phyloP scores from a whole-genome alignment of 2,888 invertebrate genomes.

The Beris chalybata region DNA sequence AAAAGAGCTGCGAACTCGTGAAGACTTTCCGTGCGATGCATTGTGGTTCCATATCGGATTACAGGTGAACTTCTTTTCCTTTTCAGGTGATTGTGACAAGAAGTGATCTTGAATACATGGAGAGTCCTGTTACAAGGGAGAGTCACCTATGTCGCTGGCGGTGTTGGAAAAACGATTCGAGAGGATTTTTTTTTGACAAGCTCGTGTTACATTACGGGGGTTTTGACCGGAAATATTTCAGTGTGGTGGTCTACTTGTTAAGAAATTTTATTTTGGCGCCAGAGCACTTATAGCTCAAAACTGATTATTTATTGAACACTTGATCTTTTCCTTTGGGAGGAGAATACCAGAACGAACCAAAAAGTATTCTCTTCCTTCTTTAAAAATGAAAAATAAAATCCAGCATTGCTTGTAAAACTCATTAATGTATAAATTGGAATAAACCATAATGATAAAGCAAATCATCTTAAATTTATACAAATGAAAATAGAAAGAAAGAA shows the following conservation, averaged over 20 bases:
- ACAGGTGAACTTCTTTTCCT: conserved; percentile 9
- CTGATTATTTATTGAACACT: too few species aligned
- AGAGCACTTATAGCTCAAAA: not conserved
- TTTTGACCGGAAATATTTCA: conserved; percentile 23
- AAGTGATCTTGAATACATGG: conserved; percentile 23
- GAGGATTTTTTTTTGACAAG: conserved; percentile 8
- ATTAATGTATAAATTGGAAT: too few species aligned
- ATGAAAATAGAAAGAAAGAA: too few species aligned
- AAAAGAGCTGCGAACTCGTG: conserved; percentile 37
- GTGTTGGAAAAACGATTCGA: conserved; percentile 1
- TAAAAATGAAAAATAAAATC: too few species aligned
- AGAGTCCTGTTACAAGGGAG: conserved; percentile 18
- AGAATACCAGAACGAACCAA: too few species aligned
- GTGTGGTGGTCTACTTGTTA: conserved; percentile 27
- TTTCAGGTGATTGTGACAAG: conserved; percentile 29
- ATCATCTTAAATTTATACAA: too few species aligned
- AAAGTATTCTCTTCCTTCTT: too few species aligned
- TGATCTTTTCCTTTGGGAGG: too few species aligned
- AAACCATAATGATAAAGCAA: too few species aligned
- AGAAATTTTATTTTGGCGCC: conserved; percentile 16
- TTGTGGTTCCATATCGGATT: conserved; percentile 15
- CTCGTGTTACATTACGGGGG: conserved; percentile 16
- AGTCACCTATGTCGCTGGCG: not conserved
- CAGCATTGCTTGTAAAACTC: too few species aligned
- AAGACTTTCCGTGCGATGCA: conserved; percentile 22